Evolutionary conservation across 2,113 vertebrate species (phyloP).

Genomic region (Cinclus mexicanus): DNA sequence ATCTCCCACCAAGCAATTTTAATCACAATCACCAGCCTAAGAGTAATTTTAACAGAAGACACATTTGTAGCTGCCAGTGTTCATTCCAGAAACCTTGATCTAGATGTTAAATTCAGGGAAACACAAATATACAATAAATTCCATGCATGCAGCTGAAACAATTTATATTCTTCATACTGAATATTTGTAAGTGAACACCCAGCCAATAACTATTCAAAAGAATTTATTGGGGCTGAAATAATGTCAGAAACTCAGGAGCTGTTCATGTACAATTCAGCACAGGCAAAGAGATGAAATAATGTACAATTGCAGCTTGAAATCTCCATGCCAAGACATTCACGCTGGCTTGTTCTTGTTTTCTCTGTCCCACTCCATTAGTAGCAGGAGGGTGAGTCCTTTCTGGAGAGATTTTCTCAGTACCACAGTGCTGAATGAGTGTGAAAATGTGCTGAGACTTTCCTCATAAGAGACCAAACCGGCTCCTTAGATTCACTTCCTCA

Average conservation of each 20-base stretch:
- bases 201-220: not conserved
- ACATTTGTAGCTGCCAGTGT: constrained; percentile 33
- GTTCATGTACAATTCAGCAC: not conserved
- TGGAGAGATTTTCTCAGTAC: not conserved
- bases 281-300: not conserved
- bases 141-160: not conserved
- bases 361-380: not conserved
- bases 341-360: not conserved
- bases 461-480: not conserved
- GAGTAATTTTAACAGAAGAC: constrained; percentile 17
- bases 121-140: not conserved
- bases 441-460: not conserved
- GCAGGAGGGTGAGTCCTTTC: not conserved
- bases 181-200: not conserved
- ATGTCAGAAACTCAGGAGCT: not conserved
- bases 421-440: not conserved
- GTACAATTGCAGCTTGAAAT: not conserved
- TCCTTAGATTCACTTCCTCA: not conserved
- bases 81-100: constrained; percentile 12
- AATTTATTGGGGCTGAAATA: constrained; percentile 4
- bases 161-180: not conserved
- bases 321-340: not conserved
- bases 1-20: constrained; percentile 10
- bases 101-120: not conserved
- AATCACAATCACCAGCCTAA: not conserved